A percentile compares a stretch with the other conserved stretches of the same genome.
Conservation (phyloP, 2,797 vertebrate species). For the Limnodromus scolopaceus region DNA sequence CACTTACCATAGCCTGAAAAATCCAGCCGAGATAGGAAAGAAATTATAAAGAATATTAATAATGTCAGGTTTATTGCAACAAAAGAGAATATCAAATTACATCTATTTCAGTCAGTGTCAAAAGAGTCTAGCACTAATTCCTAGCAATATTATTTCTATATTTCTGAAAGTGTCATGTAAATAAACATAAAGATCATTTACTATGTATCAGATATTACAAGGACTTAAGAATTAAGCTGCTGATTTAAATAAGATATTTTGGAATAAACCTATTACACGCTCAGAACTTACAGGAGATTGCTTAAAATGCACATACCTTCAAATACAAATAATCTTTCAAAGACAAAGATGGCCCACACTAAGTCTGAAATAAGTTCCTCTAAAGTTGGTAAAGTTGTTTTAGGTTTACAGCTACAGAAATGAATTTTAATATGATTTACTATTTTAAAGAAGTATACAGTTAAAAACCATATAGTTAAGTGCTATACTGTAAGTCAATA, state of each 20-base stretch:
- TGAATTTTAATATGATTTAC: neutral
- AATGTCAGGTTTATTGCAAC: neutral
- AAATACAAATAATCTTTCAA: neutral
- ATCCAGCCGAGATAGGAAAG: conserved; percentile 74
- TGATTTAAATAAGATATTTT: neutral
- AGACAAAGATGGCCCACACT: neutral
- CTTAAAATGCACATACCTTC: neutral
- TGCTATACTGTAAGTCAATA: neutral
- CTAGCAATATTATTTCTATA: neutral
- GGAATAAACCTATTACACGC: neutral
- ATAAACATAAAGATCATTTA: neutral
- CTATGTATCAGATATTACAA: neutral
- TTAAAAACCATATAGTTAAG: neutral
- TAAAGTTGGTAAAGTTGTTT: neutral
- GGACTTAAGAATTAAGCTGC: neutral
- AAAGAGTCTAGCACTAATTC: neutral
- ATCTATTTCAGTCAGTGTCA: neutral
- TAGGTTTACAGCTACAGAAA: neutral
- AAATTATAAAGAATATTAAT: conserved; percentile 61
- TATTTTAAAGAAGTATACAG: neutral
- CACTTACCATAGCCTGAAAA: conserved; percentile 92
- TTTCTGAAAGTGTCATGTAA: neutral
- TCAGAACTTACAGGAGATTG: neutral
- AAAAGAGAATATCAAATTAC: neutral
- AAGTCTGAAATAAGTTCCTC: neutral